Percentiles rank a stretch among this genome's conserved stretches.
phyloP scores from a whole-genome alignment of 1,140 invertebrate genomes.

The Apis mellifera region Amel_HAv3.1 CM009941.2:10269501-10270000 shows the following conservation, averaged over 20 bases:
- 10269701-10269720: conserved; percentile 67
- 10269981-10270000: too few relatives aligned
- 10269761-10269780: conserved; percentile 62
- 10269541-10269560: too few relatives aligned
- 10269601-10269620: conserved; percentile 35
- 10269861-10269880: background rate
- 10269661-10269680: conserved; percentile 61
- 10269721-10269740: conserved; percentile 75
- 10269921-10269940: too few relatives aligned
- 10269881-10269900: background rate
- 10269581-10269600: background rate
- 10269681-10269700: conserved; percentile 66
- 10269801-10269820: conserved; percentile 32
- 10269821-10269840: conserved; percentile 22
- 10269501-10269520: too few relatives aligned
- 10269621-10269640: conserved; percentile 41
- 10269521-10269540: too few relatives aligned
- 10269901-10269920: too few relatives aligned
- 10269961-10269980: too few relatives aligned
- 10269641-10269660: conserved; percentile 57
- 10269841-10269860: background rate
- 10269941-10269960: too few relatives aligned
- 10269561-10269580: background rate
- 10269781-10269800: conserved; percentile 75
- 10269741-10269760: conserved; percentile 77